Evolutionary conservation across 37 sponge, comb jelly and placozoan species (phyloP).

Genomic region (Theonella swinhoei): DNA sequence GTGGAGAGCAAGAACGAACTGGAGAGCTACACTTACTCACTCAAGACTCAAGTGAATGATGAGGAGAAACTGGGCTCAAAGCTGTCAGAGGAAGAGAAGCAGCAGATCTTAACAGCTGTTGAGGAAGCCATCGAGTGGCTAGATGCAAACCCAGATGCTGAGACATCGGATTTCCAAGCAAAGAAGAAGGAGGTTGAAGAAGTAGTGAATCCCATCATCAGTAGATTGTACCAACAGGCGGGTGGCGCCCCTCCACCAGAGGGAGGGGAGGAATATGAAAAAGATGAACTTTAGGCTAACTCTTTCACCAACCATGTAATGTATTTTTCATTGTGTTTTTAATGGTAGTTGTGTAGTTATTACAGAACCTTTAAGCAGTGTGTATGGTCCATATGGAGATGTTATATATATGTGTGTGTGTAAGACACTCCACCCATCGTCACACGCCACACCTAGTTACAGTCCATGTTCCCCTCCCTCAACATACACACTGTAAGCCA

Average conservation of each 20-base stretch:
- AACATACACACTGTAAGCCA: constrained; percentile 75
- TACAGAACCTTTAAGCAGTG: too few species aligned
- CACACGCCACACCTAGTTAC: constrained; percentile 72
- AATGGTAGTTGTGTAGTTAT: too few species aligned
- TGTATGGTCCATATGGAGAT: too few species aligned
- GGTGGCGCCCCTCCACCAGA: constrained; percentile 63
- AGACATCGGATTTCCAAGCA: constrained; percentile 76
- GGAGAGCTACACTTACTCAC: constrained; percentile 91
- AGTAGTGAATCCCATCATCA: constrained; percentile 92
- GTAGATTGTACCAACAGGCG: constrained; percentile 86
- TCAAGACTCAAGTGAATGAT: constrained; percentile 93
- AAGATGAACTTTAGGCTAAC: constrained; percentile 65
- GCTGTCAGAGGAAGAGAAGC: constrained; percentile 91
- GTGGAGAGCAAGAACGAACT: constrained; percentile 94
- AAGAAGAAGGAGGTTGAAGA: constrained; percentile 97
- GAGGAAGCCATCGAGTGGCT: constrained; percentile 88
- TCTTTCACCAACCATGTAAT: not conserved
- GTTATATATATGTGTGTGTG: too few species aligned
- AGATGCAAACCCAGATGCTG: constrained; percentile 86
- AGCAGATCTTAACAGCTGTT: constrained; percentile 77
- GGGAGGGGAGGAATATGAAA: constrained; percentile 19
- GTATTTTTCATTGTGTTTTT: not conserved
- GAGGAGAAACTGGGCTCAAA: constrained; percentile 95
- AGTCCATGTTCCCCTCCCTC: constrained; percentile 84
- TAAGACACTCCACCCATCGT: too few species aligned